phyloP scores from a whole-genome alignment of 2,888 invertebrate genomes.

The Drosophila quinaria region DNA sequence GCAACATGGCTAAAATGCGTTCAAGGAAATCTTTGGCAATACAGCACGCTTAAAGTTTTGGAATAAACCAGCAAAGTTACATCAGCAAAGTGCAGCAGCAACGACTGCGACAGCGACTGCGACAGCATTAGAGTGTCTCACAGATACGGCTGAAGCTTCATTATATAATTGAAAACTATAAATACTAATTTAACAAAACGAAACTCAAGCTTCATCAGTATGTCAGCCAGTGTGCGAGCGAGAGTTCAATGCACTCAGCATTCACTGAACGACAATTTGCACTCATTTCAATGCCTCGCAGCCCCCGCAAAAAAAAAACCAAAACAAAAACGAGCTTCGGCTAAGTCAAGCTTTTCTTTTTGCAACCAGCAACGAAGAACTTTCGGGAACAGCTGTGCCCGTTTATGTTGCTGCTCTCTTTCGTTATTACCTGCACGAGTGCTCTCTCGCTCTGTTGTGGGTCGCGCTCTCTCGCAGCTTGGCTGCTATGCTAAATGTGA shows the following conservation, averaged over 20 bases:
- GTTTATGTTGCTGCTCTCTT: slow-evolving; percentile 51
- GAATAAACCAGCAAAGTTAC: slow-evolving; percentile 46
- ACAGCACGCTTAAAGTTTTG: slow-evolving; percentile 35
- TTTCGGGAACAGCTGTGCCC: slow-evolving; percentile 79
- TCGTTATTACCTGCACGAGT: slow-evolving; percentile 49
- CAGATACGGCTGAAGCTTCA: background rate
- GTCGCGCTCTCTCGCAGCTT: slow-evolving; percentile 20
- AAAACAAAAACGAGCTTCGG: slow-evolving; percentile 23
- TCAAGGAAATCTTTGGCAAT: slow-evolving; percentile 81
- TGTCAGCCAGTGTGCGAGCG: background rate
- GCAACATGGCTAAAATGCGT: slow-evolving; percentile 67
- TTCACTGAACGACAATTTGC: slow-evolving; percentile 61
- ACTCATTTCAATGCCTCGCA: slow-evolving; percentile 71
- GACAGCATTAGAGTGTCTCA: slow-evolving; percentile 7
- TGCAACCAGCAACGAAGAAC: slow-evolving; percentile 52
- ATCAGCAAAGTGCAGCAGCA: slow-evolving; percentile 28
- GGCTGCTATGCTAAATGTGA: slow-evolving; percentile 78
- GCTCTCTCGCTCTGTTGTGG: slow-evolving; percentile 38
- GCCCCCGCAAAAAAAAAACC: slow-evolving; percentile 44
- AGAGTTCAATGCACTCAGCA: slow-evolving; percentile 72
- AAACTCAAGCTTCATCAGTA: slow-evolving; percentile 14
- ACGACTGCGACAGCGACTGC: background rate
- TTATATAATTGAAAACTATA: slow-evolving; percentile 48
- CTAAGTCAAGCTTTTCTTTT: slow-evolving; percentile 50
- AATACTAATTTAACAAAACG: slow-evolving; percentile 39